phyloP scores from a whole-genome alignment of 2,797 vertebrate species.

The Pogoniulus pusillus region DNA sequence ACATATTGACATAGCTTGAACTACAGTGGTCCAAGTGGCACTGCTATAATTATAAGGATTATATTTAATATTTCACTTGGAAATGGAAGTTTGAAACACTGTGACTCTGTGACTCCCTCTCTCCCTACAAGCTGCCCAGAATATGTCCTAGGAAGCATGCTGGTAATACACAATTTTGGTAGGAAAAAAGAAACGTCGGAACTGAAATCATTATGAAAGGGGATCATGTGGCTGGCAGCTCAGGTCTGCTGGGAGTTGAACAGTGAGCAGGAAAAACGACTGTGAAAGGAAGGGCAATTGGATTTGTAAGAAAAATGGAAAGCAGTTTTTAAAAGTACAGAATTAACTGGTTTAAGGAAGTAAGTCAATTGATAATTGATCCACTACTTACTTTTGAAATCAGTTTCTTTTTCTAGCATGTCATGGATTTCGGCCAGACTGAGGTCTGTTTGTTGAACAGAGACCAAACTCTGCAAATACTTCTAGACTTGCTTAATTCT shows the following conservation, averaged over 20 bases:
- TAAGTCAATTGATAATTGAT: constrained; percentile 46
- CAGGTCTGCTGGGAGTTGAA: not conserved
- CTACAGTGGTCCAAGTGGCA: constrained; percentile 58
- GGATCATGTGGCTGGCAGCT: constrained; percentile 19
- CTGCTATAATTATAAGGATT: constrained; percentile 69
- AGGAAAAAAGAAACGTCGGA: constrained; percentile 19
- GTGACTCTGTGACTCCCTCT: not conserved
- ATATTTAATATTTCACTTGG: constrained; percentile 62
- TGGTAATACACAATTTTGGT: constrained; percentile 7
- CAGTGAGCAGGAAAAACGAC: not conserved
- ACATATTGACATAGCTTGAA: constrained; percentile 70
- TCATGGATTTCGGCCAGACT: not conserved
- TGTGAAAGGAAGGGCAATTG: constrained; percentile 21
- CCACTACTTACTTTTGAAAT: not conserved
- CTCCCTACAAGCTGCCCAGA: constrained; percentile 26
- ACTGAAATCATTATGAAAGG: constrained; percentile 3
- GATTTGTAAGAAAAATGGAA: constrained; percentile 46
- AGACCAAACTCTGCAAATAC: constrained; percentile 53
- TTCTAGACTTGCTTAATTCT: constrained; percentile 56
- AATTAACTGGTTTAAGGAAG: constrained; percentile 40
- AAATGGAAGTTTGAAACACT: constrained; percentile 42
- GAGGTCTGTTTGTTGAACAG: constrained; percentile 40
- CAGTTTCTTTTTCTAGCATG: not conserved
- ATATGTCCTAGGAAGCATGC: constrained; percentile 39
- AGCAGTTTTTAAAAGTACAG: constrained; percentile 4